These are phyloP conservation scores for Antheraea pernyi DNA, from an alignment of 1,140 invertebrate species.

Conservation along the genomic window DNA sequence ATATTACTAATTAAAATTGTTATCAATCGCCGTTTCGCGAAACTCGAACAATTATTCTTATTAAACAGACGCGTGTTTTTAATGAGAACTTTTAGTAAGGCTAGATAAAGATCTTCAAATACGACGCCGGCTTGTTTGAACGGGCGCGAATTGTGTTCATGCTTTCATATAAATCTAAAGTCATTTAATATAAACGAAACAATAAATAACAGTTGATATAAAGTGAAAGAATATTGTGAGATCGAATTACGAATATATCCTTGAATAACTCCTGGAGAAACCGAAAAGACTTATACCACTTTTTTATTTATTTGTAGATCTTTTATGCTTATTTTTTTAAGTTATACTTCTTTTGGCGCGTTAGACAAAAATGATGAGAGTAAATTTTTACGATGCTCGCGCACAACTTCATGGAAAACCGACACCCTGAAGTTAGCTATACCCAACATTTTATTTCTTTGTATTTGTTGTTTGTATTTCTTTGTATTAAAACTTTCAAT, in stretches of 20 bases:
- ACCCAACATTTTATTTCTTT: too few relatives aligned
- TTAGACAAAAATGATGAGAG: too few relatives aligned
- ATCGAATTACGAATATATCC: background rate
- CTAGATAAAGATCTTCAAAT: conserved; percentile 32
- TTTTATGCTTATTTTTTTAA: too few relatives aligned
- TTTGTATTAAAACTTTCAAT: too few relatives aligned
- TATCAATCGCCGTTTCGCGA: background rate
- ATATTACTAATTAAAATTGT: background rate
- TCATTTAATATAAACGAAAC: conserved; percentile 20
- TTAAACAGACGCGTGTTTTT: conserved; percentile 11
- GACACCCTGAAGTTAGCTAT: too few relatives aligned
- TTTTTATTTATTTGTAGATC: background rate
- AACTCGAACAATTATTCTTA: conserved; percentile 18
- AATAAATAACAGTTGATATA: background rate
- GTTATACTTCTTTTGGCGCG: too few relatives aligned
- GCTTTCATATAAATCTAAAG: conserved; percentile 29
- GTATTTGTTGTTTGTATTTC: too few relatives aligned
- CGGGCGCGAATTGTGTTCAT: conserved; percentile 31
- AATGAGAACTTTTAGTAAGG: conserved; percentile 33
- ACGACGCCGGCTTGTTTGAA: conserved; percentile 34
- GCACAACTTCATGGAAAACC: too few relatives aligned
- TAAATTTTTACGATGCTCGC: too few relatives aligned
- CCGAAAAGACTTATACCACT: too few relatives aligned
- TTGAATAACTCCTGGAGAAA: background rate
- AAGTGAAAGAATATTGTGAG: background rate